Percentiles rank a stretch among this genome's conserved stretches.
phyloP scores from a whole-genome alignment of 2,113 vertebrate species.

The Zosterops lateralis region DNA sequence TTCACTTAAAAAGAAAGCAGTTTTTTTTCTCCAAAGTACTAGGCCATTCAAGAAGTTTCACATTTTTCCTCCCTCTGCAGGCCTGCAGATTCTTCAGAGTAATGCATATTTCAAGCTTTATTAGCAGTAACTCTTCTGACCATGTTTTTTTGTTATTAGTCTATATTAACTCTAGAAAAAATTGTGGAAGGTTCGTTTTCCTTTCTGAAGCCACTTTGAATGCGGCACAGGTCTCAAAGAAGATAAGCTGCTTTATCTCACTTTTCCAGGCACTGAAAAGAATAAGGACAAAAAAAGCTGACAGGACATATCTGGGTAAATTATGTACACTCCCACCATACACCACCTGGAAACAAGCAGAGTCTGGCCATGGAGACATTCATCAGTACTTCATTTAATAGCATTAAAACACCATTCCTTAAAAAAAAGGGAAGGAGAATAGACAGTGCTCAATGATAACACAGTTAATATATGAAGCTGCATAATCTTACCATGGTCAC shows the following conservation, averaged over 20 bases:
- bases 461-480: neutral
- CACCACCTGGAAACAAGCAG: neutral
- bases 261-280: conserved; percentile 11
- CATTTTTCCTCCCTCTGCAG: neutral
- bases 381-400: neutral
- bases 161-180: neutral
- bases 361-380: neutral
- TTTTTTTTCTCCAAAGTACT: neutral
- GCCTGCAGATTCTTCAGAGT: neutral
- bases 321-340: neutral
- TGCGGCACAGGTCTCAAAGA: neutral
- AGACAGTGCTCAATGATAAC: neutral
- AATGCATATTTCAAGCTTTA: conserved; percentile 18
- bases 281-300: conserved; percentile 17
- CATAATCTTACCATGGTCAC: neutral
- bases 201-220: neutral
- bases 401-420: neutral
- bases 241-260: conserved; percentile 24
- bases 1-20: neutral
- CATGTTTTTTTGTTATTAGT: neutral
- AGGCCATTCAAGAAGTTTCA: neutral
- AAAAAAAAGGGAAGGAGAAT: neutral
- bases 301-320: neutral
- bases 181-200: neutral
- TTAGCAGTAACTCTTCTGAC: neutral